Conservation (phyloP, 2,113 vertebrate genomes). For the Clupea harengus region DNA sequence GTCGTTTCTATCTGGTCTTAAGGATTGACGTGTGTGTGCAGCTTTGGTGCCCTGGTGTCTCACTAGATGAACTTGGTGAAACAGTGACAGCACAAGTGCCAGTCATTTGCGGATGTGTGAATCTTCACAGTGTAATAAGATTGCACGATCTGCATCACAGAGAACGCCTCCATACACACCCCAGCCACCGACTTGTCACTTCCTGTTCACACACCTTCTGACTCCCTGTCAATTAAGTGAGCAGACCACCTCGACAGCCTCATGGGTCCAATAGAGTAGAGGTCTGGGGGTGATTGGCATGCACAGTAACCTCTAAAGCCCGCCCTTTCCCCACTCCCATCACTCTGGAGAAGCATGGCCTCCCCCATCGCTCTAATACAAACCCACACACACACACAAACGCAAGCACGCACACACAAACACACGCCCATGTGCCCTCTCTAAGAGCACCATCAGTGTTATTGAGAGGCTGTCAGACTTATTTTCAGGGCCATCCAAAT, state of each 20-base stretch:
- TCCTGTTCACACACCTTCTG: not conserved
- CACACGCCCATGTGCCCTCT: constrained; percentile 54
- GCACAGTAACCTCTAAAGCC: constrained; percentile 60
- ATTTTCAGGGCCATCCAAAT: constrained; percentile 58
- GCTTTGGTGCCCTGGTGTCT: constrained; percentile 41
- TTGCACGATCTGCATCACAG: constrained; percentile 39
- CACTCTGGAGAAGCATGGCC: not conserved
- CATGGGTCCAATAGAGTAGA: constrained; percentile 24
- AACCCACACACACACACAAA: not conserved
- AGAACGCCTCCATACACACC: constrained; percentile 10
- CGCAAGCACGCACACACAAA: not conserved
- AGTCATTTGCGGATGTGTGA: constrained; percentile 46
- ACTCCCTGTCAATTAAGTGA: not conserved
- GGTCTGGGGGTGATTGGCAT: constrained; percentile 57
- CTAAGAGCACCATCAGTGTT: constrained; percentile 57
- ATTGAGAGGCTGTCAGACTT: constrained; percentile 63
- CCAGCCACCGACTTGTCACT: not conserved
- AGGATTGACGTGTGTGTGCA: constrained; percentile 48
- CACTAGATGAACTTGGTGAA: constrained; percentile 34
- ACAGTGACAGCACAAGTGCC: constrained; percentile 41
- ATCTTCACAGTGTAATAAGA: constrained; percentile 49
- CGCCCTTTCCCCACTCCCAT: not conserved
- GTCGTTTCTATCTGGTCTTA: constrained; percentile 57
- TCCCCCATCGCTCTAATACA: not conserved
- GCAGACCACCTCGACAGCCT: constrained; percentile 18